phyloP scores from a whole-genome alignment of 2,113 vertebrate species.

The Oncorhynchus tshawytscha region DNA sequence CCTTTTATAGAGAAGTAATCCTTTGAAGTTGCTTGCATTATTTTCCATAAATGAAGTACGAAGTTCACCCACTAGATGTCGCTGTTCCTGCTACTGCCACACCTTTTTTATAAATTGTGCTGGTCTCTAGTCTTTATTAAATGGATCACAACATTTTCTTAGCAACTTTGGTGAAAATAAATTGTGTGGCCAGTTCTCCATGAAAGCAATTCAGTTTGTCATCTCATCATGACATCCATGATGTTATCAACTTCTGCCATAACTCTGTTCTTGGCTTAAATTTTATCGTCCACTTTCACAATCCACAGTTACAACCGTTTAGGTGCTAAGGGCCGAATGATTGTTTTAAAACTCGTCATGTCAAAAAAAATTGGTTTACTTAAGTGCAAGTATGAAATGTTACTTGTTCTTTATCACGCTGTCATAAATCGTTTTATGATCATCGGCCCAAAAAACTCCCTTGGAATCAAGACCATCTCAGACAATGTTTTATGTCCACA shows the following conservation, averaged over 20 bases:
- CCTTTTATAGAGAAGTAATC: too few relatives aligned
- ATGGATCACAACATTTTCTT: too few relatives aligned
- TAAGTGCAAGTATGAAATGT: slow-evolving; percentile 64
- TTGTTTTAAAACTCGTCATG: slow-evolving; percentile 55
- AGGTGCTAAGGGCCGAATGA: slow-evolving; percentile 53
- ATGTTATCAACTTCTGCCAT: slow-evolving; percentile 65
- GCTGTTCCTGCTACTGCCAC: too few relatives aligned
- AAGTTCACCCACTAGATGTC: too few relatives aligned
- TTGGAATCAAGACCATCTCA: slow-evolving; percentile 67
- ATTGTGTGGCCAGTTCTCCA: too few relatives aligned
- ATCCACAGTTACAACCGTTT: slow-evolving; percentile 62
- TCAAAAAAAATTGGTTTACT: slow-evolving; percentile 34
- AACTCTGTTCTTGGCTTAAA: slow-evolving; percentile 56
- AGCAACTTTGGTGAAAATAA: too few relatives aligned
- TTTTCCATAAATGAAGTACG: too few relatives aligned
- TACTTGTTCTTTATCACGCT: slow-evolving; percentile 60
- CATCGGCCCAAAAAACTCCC: slow-evolving; percentile 56
- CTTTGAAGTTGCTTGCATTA: too few relatives aligned
- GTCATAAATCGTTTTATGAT: slow-evolving; percentile 71
- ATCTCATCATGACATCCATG: slow-evolving; percentile 44
- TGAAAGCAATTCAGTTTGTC: too few relatives aligned
- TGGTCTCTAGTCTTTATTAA: too few relatives aligned
- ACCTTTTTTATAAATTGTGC: too few relatives aligned
- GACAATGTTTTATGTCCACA: slow-evolving; percentile 77
- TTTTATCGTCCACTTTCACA: slow-evolving; percentile 65